Conservation (phyloP, 2,797 vertebrate genomes). For the Tokudaia tokunoshimensis region DNA sequence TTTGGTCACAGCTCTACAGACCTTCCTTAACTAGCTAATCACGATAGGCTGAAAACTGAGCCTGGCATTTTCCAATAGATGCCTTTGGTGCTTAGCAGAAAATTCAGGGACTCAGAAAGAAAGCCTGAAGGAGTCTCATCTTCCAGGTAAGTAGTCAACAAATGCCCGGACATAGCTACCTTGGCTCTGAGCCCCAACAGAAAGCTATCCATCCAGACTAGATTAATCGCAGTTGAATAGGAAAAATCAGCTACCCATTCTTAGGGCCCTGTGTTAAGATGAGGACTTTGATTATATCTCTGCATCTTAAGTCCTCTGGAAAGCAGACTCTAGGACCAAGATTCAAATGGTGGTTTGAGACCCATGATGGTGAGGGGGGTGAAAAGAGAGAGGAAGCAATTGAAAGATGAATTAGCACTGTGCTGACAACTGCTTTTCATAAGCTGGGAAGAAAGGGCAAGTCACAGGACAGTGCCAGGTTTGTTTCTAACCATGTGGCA, state of each 20-base stretch:
- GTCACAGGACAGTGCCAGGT: background rate
- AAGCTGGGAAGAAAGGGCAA: background rate
- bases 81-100: slow-evolving; percentile 5
- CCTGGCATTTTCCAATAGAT: slow-evolving; percentile 23
- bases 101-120: background rate
- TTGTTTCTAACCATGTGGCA: background rate
- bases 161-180: background rate
- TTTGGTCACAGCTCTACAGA: background rate
- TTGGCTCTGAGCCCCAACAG: background rate
- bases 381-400: background rate
- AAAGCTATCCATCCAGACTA: background rate
- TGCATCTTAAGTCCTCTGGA: background rate
- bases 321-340: background rate
- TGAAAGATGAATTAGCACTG: background rate
- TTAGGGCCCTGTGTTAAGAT: background rate
- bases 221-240: background rate
- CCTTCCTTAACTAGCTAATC: background rate
- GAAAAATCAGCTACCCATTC: background rate
- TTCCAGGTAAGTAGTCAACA: slow-evolving; percentile 2
- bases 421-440: background rate
- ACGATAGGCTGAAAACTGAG: background rate
- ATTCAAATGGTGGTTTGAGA: background rate
- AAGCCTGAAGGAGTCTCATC: background rate
- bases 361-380: background rate
- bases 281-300: background rate